Base-by-base conservation (phyloP, 2,113 vertebrate genomes). In the Cariama cristata region DNA sequence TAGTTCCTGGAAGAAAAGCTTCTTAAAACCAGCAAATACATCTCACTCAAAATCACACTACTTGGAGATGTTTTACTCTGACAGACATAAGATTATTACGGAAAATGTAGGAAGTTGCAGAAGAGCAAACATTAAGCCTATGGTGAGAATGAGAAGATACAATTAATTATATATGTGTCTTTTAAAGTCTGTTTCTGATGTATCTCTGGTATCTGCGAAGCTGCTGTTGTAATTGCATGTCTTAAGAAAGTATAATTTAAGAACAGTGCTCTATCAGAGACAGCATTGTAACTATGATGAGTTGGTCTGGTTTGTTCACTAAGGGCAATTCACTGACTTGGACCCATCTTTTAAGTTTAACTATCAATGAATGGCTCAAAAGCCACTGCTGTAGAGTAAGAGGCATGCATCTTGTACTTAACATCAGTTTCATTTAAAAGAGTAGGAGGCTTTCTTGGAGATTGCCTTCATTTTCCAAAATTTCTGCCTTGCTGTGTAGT, bases 21-120 rank as follows among this genome's bases (percentile, higher is more conserved):
- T 79, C 27, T 88, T 53, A 38, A 49, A 58, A 83, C 0, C 17
- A 73, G 23, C 6, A 45, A 72, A 21, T 40, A 22, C 17, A 68
- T 73, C 12, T 22, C 4, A 2, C 40, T 73, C 15, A 20, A 73
- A 72, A 76, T 16, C 35, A 44, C 6, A 2, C 1, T 68, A 10
- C 17, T 20, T 49, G 33, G n/a, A 67, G 23, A n/a, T 28, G 4
- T 67, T 62, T 62, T 52, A 33, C 38, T 40, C 0, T 0, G 30
- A 49, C 24, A 32, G 19, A 53, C 3, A 0, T 32, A 12, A 55
- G 6, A 19, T 76, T 84, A 5, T 45, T 53, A 38, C 2, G 11
- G 40, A 76, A 83, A 79, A 53, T 0, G 1, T 10, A 50, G 38
- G 38, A 45, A 86, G 40, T 12, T 73, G 50, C 33, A 76, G 27